Evolutionary conservation across 2,113 vertebrate species (phyloP).

Genomic region (Deroptyus accipitrinus): DNA sequence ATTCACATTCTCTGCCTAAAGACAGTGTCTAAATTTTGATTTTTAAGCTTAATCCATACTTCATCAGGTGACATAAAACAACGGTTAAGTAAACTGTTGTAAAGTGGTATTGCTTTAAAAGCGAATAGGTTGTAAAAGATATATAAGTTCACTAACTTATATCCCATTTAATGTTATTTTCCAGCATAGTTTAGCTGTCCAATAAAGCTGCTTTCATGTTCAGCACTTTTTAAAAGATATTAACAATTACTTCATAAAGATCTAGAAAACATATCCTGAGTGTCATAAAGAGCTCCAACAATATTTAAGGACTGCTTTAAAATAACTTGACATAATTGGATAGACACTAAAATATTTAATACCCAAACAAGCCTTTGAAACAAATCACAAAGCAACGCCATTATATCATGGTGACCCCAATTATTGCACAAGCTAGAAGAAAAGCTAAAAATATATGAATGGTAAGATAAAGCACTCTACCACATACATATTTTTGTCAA

Average conservation of each 20-base stretch:
- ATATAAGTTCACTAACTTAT: slow-evolving; percentile 10
- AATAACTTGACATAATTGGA: slow-evolving; percentile 68
- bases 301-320: slow-evolving; percentile 58
- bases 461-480: not conserved
- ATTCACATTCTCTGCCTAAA: not conserved
- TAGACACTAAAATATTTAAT: slow-evolving; percentile 64
- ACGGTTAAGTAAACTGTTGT: not conserved
- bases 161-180: slow-evolving; percentile 20
- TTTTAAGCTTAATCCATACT: not conserved
- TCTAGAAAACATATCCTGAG: slow-evolving; percentile 53
- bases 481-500: not conserved
- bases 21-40: not conserved
- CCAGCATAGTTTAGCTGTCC: slow-evolving; percentile 21
- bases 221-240: slow-evolving; percentile 53
- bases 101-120: not conserved
- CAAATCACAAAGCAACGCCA: slow-evolving; percentile 33
- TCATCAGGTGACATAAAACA: not conserved
- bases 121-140: not conserved
- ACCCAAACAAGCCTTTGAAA: slow-evolving; percentile 58
- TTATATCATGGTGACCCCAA: slow-evolving; percentile 17
- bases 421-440: slow-evolving; percentile 21
- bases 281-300: slow-evolving; percentile 55
- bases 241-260: slow-evolving; percentile 57
- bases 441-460: not conserved
- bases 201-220: slow-evolving; percentile 49